Evolutionary conservation across 2,888 invertebrate species (phyloP).

Genomic region (Diabrotica balteata): DNA sequence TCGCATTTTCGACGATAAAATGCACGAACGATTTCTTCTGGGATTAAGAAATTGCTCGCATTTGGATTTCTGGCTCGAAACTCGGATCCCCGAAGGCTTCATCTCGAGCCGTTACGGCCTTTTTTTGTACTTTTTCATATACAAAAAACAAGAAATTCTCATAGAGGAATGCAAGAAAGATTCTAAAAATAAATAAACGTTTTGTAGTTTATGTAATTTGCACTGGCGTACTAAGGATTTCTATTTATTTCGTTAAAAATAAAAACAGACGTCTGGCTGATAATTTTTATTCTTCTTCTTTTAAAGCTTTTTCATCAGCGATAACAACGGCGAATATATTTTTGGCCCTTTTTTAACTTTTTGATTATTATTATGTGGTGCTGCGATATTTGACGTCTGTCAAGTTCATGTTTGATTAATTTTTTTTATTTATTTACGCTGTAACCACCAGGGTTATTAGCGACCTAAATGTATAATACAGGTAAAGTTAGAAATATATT

Average conservation of each 20-base stretch:
- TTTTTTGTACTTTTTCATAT: constrained; percentile 13
- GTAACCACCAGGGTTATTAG: too few relatives aligned
- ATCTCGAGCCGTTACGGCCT: constrained; percentile 28
- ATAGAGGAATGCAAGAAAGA: constrained; percentile 5
- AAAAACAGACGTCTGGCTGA: too few relatives aligned
- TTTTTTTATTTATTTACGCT: too few relatives aligned
- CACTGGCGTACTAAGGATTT: background rate
- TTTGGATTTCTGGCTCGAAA: constrained; percentile 35
- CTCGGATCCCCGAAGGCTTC: constrained; percentile 32
- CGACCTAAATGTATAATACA: too few relatives aligned
- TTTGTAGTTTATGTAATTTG: background rate
- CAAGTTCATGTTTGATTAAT: too few relatives aligned
- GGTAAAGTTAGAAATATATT: too few relatives aligned
- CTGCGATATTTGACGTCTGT: too few relatives aligned
- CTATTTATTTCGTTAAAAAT: background rate
- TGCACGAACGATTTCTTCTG: constrained; percentile 44
- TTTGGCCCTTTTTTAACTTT: too few relatives aligned
- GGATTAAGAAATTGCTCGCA: constrained; percentile 43
- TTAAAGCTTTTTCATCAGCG: too few relatives aligned
- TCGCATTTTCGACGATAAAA: constrained; percentile 46
- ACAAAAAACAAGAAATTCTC: constrained; percentile 5
- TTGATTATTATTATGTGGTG: too few relatives aligned
- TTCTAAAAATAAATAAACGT: background rate
- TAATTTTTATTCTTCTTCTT: too few relatives aligned
- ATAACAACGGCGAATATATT: too few relatives aligned